Conservation (phyloP, 53 echinoderm and acorn worm species). For the Patiria pectinifera region DNA sequence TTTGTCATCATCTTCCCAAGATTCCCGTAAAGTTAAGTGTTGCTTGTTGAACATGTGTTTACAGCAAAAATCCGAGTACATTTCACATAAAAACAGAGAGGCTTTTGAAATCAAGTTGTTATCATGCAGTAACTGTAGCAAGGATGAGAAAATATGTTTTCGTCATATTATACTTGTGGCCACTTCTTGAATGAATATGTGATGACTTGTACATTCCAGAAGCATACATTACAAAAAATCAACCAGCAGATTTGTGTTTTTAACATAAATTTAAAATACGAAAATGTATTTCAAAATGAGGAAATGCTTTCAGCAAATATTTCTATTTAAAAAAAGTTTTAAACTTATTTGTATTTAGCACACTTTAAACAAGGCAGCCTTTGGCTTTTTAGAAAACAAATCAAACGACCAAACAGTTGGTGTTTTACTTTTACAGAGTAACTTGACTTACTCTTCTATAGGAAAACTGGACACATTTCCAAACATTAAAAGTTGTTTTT, state of each 20-base stretch:
- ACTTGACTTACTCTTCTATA: background rate
- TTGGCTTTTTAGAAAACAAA: slow-evolving; percentile 4
- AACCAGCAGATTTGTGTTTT: background rate
- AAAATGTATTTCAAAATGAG: background rate
- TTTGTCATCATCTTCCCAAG: no score
- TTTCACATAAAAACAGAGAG: no score
- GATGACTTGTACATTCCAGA: background rate
- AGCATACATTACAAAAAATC: background rate
- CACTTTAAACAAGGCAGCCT: slow-evolving; percentile 30
- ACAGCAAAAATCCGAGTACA: no score
- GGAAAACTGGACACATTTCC: background rate
- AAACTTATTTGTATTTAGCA: slow-evolving; percentile 22
- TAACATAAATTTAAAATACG: background rate
- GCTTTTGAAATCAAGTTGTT: background rate
- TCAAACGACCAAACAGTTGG: background rate
- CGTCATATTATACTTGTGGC: background rate
- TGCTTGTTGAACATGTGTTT: no score
- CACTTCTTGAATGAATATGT: background rate
- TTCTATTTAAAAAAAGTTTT: background rate
- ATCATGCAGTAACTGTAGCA: background rate
- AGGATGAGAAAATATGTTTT: background rate
- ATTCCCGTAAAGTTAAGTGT: no score
- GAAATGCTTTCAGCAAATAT: slow-evolving; percentile 4
- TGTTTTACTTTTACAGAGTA: background rate
- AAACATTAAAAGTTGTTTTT: background rate